Percentiles rank a stretch among this genome's conserved stretches.
Conservation (phyloP, 2,113 vertebrate species). For the Ardeotis arabs region DNA sequence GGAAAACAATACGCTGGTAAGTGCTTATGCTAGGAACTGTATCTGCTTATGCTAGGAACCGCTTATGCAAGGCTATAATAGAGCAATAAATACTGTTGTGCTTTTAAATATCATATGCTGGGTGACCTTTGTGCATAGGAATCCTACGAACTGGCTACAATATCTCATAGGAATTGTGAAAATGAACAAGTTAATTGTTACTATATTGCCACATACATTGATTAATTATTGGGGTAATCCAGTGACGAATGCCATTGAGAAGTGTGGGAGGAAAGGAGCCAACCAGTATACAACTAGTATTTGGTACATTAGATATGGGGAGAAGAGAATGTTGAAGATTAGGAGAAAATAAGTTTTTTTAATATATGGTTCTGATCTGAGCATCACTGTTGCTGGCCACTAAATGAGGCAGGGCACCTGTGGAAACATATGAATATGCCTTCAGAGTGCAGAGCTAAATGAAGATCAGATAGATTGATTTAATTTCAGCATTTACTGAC, state of each 20-base stretch:
- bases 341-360: fast-evolving
- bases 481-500: neutral
- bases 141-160: neutral
- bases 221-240: neutral
- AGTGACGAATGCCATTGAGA: neutral
- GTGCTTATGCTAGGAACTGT: no score
- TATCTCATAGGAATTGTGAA: neutral
- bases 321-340: neutral
- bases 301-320: neutral
- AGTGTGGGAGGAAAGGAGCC: neutral
- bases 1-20: no score
- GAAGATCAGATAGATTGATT: neutral
- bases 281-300: neutral
- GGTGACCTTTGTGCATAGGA: no score
- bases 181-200: neutral
- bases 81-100: no score
- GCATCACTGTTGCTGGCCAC: neutral
- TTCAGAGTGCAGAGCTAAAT: neutral
- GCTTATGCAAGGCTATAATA: no score
- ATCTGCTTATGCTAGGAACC: no score
- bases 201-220: neutral
- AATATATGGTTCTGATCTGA: neutral
- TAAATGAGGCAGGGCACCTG: neutral
- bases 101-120: no score
- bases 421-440: neutral